Base-by-base conservation (phyloP, 1,140 invertebrate species). In the Sitobion miscanthi region DNA sequence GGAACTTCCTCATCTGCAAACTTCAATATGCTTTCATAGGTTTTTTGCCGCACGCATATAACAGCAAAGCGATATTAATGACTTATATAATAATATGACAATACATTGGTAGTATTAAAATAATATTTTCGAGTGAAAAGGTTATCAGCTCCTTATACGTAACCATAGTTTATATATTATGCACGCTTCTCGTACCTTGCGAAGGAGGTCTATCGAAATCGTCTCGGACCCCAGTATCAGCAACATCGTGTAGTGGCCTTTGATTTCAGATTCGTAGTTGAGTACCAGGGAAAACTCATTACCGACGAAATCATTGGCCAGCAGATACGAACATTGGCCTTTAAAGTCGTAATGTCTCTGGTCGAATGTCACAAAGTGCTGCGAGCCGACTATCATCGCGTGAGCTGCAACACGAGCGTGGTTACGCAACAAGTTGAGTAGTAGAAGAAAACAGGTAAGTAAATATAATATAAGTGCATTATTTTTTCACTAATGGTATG, bases 361-460 rank as follows among this genome's bases (percentile, higher is more conserved):
- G 94, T 98, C 98, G 94, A 98, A 98, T 5, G 98, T 98, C 77
- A 97, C 96, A 94, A 96, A 97, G 95, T 98, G 96, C 54, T 96
- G 96, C 0, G 96, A 95, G 7, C 97, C 97, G 88, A 97, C 96
- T 23, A 98, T 95, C 94, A 97, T 96, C 5, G 97, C 97, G 94
- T 96, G 96, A 62, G 96, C 97, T 97, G 94, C 86, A 96, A 96
- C 90, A 94, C 91, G 57, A 11, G 30, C 11, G 57, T 30, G 25
- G 9, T 62, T 62, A 30, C 57, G 30, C 9, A 62, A 62, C 62
- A 77, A 6, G 30, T n/a, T n/a, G 21, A 77, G n/a, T n/a, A n/a
- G 14, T n/a, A n/a, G 17, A 77, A 4, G 14, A n/a, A 35, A n/a
- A n/a, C 30, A 17, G 6, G 30, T n/a, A 62, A 62, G 11, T 52